Evolutionary conservation across 2,888 invertebrate species (phyloP).

Genomic region (Trissoscelio sp.): DNA sequence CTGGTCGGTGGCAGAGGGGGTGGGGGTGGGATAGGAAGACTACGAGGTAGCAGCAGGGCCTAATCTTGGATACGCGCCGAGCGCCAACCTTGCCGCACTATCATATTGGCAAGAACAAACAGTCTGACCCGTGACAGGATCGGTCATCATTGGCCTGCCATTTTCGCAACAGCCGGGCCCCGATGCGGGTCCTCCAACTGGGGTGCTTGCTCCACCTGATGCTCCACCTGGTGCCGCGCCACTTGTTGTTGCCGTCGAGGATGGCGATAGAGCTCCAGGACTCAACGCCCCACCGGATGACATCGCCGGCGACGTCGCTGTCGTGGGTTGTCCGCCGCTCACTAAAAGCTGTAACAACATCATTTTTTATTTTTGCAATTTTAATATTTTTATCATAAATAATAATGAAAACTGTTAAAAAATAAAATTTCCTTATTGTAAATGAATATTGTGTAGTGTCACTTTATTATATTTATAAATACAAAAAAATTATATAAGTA

Average conservation of each 20-base stretch:
- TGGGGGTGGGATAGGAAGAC: slow-evolving; percentile 93
- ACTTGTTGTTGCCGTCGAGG: slow-evolving; percentile 82
- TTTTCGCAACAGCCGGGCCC: slow-evolving; percentile 91
- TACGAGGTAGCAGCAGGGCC: slow-evolving; percentile 89
- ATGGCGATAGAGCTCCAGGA: slow-evolving; percentile 88
- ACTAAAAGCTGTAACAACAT: slow-evolving; percentile 87
- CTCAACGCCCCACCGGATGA: slow-evolving; percentile 91
- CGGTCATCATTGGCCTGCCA: slow-evolving; percentile 95
- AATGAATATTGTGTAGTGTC: too few relatives aligned
- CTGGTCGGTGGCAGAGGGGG: slow-evolving; percentile 95
- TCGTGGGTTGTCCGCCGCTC: slow-evolving; percentile 89
- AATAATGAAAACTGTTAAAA: too few relatives aligned
- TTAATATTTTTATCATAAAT: too few relatives aligned
- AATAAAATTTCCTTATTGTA: too few relatives aligned
- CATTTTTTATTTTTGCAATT: not conserved
- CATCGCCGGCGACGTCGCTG: slow-evolving; percentile 89
- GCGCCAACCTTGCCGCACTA: slow-evolving; percentile 91
- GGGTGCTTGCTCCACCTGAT: slow-evolving; percentile 79
- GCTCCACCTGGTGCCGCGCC: slow-evolving; percentile 83
- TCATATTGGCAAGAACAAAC: slow-evolving; percentile 98
- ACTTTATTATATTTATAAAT: too few relatives aligned
- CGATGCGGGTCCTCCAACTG: slow-evolving; percentile 84
- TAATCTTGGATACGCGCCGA: slow-evolving; percentile 91
- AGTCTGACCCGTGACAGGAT: slow-evolving; percentile 96
- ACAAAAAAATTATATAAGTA: too few relatives aligned